Evolutionary conservation across 1,140 invertebrate species (phyloP).

Genomic region (Leptinotarsa lineolata): DNA sequence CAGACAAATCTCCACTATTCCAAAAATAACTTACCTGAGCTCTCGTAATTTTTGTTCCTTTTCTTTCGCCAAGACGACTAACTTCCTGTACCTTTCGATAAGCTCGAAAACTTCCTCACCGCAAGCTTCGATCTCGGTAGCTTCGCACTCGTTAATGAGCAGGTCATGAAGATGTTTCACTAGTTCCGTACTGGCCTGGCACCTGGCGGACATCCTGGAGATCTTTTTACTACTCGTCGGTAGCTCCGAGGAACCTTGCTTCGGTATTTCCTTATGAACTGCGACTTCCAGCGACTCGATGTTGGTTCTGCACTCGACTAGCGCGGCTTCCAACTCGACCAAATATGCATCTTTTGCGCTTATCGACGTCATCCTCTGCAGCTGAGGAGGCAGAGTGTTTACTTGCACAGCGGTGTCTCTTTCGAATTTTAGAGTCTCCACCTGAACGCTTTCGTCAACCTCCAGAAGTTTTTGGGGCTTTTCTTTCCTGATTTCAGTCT

Average conservation of each 20-base stretch:
- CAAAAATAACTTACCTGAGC: constrained; percentile 62
- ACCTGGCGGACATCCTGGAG: constrained; percentile 69
- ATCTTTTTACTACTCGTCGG: constrained; percentile 61
- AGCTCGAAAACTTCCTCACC: constrained; percentile 69
- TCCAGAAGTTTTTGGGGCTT: constrained; percentile 48
- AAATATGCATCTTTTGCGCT: constrained; percentile 80
- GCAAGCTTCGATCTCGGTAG: constrained; percentile 68
- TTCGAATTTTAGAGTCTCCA: constrained; percentile 76
- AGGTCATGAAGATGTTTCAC: constrained; percentile 77
- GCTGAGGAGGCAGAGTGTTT: constrained; percentile 66
- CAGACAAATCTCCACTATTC: not conserved
- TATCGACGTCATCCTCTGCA: constrained; percentile 64
- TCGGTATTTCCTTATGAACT: constrained; percentile 59
- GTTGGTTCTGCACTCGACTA: constrained; percentile 65
- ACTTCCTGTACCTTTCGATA: constrained; percentile 68
- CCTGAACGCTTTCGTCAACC: constrained; percentile 67
- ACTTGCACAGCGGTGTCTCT: constrained; percentile 78
- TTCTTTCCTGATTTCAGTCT: constrained; percentile 55
- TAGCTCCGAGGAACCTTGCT: constrained; percentile 61
- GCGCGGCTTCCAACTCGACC: constrained; percentile 70
- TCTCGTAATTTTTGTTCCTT: constrained; percentile 75
- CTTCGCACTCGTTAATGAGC: constrained; percentile 73
- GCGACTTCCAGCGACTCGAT: constrained; percentile 62
- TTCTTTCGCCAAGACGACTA: constrained; percentile 72
- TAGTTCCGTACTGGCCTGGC: constrained; percentile 75